Percentiles rank a stretch among this genome's conserved stretches.
Evolutionary conservation across 2,113 vertebrate species (phyloP).

Genomic region (Actenoides lindsayi): DNA sequence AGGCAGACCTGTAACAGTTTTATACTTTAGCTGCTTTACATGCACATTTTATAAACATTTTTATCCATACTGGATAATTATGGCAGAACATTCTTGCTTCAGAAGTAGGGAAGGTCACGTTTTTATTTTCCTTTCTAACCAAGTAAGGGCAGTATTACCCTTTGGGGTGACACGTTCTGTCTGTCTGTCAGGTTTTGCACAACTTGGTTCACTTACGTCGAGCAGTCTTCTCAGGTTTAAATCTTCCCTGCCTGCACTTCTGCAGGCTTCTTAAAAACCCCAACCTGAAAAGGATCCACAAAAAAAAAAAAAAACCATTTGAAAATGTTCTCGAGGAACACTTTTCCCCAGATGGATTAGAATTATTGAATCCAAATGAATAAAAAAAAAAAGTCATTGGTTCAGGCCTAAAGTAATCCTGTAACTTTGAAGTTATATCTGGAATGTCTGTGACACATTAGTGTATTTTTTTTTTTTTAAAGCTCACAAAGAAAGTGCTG

Average conservation of each 20-base stretch:
- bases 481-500: background rate
- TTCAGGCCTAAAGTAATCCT: background rate
- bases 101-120: background rate
- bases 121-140: background rate
- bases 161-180: background rate
- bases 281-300: background rate
- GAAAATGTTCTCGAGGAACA: background rate
- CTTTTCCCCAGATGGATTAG: background rate
- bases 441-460: background rate
- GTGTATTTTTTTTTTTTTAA: slow-evolving; percentile 30
- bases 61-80: background rate
- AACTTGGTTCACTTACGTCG: background rate
- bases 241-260: background rate
- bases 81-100: background rate
- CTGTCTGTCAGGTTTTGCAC: background rate
- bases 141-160: background rate
- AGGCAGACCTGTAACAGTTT: background rate
- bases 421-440: background rate
- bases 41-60: background rate
- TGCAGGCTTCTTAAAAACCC: background rate
- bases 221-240: background rate
- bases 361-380: background rate
- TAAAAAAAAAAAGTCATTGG: background rate
- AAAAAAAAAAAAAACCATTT: too few relatives aligned
- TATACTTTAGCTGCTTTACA: background rate